These are phyloP conservation scores for Larimichthys polyactis DNA, from an alignment of 2,113 vertebrate genomes.

Conservation along the genomic window DNA sequence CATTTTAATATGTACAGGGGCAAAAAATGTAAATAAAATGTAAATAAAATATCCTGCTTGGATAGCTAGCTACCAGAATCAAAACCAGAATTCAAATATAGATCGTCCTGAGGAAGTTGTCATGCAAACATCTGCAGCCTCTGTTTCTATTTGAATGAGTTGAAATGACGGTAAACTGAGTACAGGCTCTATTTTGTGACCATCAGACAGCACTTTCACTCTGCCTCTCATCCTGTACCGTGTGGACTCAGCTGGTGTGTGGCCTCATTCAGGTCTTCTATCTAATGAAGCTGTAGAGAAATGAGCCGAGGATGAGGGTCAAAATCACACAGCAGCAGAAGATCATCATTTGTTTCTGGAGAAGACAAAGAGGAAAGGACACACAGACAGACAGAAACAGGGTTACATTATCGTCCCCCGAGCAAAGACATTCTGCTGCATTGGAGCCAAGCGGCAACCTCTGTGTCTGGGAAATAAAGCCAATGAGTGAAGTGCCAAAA, in stretches of 20 bases:
- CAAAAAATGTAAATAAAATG: background rate
- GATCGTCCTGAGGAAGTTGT: background rate
- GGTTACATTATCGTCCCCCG: background rate
- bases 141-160: background rate
- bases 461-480: too few relatives aligned
- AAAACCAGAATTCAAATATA: background rate
- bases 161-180: slow-evolving; percentile 23
- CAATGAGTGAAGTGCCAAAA: too few relatives aligned
- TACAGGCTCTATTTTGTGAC: background rate
- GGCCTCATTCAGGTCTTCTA: slow-evolving; percentile 68
- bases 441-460: too few relatives aligned
- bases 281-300: slow-evolving; percentile 91
- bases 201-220: background rate
- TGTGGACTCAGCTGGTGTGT: slow-evolving; percentile 9
- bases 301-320: slow-evolving; percentile 87
- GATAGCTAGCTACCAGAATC: background rate
- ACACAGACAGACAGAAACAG: slow-evolving; percentile 1
- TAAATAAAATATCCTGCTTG: background rate
- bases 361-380: background rate
- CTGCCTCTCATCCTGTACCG: background rate
- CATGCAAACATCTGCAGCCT: background rate
- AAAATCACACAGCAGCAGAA: slow-evolving; percentile 92
- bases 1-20: background rate
- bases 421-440: too few relatives aligned
- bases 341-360: slow-evolving; percentile 98